Conservation (phyloP, 2,113 vertebrate genomes). For the Chaenogobius annularis region DNA sequence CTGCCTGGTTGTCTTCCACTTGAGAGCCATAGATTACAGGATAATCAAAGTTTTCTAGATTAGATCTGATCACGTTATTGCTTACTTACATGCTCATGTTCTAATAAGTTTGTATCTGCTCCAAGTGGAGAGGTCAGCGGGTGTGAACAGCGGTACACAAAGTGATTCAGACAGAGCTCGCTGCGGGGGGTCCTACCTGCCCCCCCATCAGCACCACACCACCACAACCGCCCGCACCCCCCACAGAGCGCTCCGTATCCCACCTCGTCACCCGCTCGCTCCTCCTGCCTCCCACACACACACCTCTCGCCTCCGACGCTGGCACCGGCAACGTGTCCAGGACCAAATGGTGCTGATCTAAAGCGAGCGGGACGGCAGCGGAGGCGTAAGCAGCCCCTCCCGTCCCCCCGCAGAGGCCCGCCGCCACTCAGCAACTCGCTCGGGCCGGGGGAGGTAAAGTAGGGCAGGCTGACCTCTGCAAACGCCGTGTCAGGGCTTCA, state of each 20-base stretch:
- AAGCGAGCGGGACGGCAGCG: background rate
- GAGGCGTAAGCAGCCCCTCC: background rate
- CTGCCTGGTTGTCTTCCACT: background rate
- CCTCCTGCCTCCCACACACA: background rate
- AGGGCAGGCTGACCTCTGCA: constrained; percentile 7
- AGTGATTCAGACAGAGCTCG: constrained; percentile 9
- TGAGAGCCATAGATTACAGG: background rate
- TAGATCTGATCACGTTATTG: constrained; percentile 14
- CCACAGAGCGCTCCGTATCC: constrained; percentile 1
- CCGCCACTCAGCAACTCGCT: background rate
- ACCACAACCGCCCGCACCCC: background rate
- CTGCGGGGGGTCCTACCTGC: constrained; percentile 5
- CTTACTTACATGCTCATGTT: background rate
- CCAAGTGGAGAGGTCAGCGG: background rate
- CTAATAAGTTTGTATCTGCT: background rate
- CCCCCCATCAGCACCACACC: background rate
- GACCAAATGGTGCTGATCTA: constrained; percentile 11
- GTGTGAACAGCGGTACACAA: constrained; percentile 9
- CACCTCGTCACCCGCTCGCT: background rate
- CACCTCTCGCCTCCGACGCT: background rate
- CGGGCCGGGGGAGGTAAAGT: constrained; percentile 3
- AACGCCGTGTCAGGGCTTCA: background rate
- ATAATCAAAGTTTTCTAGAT: background rate
- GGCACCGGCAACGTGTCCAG: background rate
- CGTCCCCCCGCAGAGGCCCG: background rate